Evolutionary conservation across 1,140 invertebrate genomes (phyloP), one percentile per base, ranked within the genome.

Genomic region (Drosophila rhopaloa): DNA sequence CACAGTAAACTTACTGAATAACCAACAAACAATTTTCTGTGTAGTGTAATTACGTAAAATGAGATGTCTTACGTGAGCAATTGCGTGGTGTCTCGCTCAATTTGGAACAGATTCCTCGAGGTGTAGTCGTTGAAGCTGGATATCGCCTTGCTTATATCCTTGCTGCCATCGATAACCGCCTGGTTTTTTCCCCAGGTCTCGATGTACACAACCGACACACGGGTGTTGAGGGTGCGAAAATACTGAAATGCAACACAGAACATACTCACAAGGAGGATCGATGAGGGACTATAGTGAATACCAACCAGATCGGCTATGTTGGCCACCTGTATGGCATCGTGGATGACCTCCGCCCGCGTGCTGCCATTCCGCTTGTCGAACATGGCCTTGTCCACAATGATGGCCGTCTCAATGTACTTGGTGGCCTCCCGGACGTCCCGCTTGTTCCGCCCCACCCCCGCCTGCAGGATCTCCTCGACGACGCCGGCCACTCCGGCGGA

Each of bases 221-320:
- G 94, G 16, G 98, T 98, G 86, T 97, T 98, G 78, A 99, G 94
- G 29, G 97, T 97, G 70, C 97, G 96, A 93, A 97, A 98, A 93
- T 98, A 98, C 97, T 98, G 94, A 13, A 43, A n/a, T 27, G 3
- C 46, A 27, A 56, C 24, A 24, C 24, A 24, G 24, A 24, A 24
- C 24, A 24, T 4, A 24, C 24, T 4, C 24, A 24, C 24, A 24
- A 24, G 2, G 24, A 3, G 3, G 24, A 24, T 3, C 24, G 24
- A 24, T 24, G 24, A 24, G 2, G 24, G 24, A 24, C 11, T 11
- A 38, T 9, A 9, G 10, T 3, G 9, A 38, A 38, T 57, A 94
- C 96, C 95, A 93, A 98, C 97, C 95, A 98, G 93, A 94, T 99
- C 98, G 58, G 97, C 97, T 92, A 98, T 98, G 93, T 99, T 99